Evolutionary conservation across 2,797 vertebrate species (phyloP), one percentile per base, ranked within the genome.

Genomic region (Loriculus beryllinus): DNA sequence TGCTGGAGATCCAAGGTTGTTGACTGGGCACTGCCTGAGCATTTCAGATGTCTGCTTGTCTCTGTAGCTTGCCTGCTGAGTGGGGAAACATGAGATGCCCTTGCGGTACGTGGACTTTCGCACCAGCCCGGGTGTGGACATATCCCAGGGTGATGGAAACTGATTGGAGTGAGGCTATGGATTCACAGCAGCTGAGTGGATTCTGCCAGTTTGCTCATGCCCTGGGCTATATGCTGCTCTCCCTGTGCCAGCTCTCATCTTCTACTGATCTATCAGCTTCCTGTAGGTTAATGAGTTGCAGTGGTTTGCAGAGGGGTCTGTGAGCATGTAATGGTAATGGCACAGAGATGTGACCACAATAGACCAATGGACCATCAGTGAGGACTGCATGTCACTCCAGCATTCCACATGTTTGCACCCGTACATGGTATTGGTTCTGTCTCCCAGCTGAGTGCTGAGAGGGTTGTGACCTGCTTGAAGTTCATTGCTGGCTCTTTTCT

Each of bases 71-170:
- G 42, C 5, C 39, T 60, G 20, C 43, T 56, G 60, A 13, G 8
- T 74, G 25, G 60, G n/a, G 83, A 77, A 26, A 13, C 12, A 4
- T 5, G 14, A 25, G 54, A 17, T 47, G 75, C 21, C 47, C 6
- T 14, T 3, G 3, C 28, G 43, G 47, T 20, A 7, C 2, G 3
- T 0, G 5, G 62, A 16, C 65, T 29, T 18, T 35, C 17, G 11
- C 40, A 12, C 14, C 54, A 81, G 77, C 42, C 33, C 26, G 42
- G 77, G 39, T 59, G 83, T 0, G 0, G 76, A 72, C 42, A 31
- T 88, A 57, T 19, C 62, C 82, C 22, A 4, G 39, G 42, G 91
- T 57, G n/a, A 35, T 57, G 54, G 54, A 57, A 57, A 88, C 16
- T 40, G 56, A 14, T 3, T 52, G 67, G 31, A 29, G 23, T 20